These are phyloP conservation scores for Phrixothrix hirtus DNA, from an alignment of 2,888 invertebrate genomes.

Conservation along the genomic window DNA sequence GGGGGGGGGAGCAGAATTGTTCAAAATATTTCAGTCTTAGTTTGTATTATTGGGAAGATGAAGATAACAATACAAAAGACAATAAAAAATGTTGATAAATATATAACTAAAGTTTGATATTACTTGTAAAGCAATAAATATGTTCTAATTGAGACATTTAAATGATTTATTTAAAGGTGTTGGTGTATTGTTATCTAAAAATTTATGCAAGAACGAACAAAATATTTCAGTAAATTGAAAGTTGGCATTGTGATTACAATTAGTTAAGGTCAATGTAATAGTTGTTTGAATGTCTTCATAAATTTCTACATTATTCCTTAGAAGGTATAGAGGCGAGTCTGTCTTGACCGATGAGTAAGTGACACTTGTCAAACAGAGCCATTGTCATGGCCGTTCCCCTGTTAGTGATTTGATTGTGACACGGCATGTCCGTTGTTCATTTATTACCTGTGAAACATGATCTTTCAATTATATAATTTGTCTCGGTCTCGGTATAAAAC, in stretches of 20 bases:
- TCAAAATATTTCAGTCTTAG: too few species aligned
- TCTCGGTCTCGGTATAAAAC: slow-evolving; percentile 1
- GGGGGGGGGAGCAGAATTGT: too few species aligned
- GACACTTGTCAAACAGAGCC: slow-evolving; percentile 44
- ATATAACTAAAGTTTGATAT: too few species aligned
- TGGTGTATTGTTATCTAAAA: background rate
- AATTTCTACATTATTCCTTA: slow-evolving; percentile 1
- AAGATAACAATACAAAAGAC: too few species aligned
- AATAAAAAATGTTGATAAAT: too few species aligned
- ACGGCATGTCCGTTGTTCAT: slow-evolving; percentile 22
- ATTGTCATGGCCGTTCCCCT: slow-evolving; percentile 36
- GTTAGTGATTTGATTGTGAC: slow-evolving; percentile 24
- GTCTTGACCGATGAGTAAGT: slow-evolving; percentile 41
- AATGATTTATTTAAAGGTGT: background rate
- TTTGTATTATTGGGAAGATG: too few species aligned
- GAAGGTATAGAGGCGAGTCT: slow-evolving; percentile 28
- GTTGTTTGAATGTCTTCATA: background rate
- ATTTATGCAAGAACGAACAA: too few species aligned
- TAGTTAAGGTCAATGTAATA: background rate
- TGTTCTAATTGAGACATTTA: background rate
- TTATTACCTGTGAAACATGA: slow-evolving; percentile 18
- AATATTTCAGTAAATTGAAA: background rate
- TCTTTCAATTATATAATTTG: slow-evolving; percentile 30
- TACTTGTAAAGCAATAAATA: too few species aligned
- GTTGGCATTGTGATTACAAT: background rate